A percentile compares a stretch with the other conserved stretches of the same genome.
phyloP scores from a whole-genome alignment of 2,797 vertebrate species.

The Sphenodon punctatus region DNA sequence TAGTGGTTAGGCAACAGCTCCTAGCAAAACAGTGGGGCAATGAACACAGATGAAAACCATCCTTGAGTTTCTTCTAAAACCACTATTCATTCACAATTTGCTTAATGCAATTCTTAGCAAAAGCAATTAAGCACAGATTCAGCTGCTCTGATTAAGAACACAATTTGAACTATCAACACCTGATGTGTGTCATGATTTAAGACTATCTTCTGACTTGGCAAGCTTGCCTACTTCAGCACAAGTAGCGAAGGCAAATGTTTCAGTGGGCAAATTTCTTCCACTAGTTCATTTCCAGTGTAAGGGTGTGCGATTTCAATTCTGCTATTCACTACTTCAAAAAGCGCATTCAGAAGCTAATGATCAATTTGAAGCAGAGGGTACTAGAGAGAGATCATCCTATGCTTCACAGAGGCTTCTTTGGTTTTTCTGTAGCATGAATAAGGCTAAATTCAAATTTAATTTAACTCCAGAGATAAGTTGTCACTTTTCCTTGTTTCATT shows the following conservation, averaged over 20 bases:
- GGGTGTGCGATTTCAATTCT: no score
- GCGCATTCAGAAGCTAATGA: not conserved
- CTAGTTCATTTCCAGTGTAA: fast-evolving
- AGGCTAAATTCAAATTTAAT: not conserved
- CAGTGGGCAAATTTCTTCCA: not conserved
- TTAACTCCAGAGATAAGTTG: not conserved
- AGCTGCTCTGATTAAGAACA: slow-evolving; percentile 15
- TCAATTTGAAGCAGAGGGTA: not conserved
- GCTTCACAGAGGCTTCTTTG: not conserved
- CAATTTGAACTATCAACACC: not conserved
- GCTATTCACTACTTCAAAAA: fast-evolving
- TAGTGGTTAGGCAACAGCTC: slow-evolving; percentile 48
- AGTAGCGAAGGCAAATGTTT: not conserved
- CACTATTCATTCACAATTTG: slow-evolving; percentile 15
- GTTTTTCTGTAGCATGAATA: not conserved
- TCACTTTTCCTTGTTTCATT: not conserved
- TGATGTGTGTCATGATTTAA: not conserved
- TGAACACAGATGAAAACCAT: slow-evolving; percentile 17
- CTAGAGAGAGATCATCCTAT: not conserved
- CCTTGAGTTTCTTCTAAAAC: slow-evolving; percentile 35
- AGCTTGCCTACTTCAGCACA: not conserved
- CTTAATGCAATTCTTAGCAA: not conserved
- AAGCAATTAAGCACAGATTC: not conserved
- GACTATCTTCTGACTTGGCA: not conserved
- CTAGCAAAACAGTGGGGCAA: slow-evolving; percentile 53